phyloP scores from a whole-genome alignment of 2,113 vertebrate genomes.

The Todiramphus chloris region DNA sequence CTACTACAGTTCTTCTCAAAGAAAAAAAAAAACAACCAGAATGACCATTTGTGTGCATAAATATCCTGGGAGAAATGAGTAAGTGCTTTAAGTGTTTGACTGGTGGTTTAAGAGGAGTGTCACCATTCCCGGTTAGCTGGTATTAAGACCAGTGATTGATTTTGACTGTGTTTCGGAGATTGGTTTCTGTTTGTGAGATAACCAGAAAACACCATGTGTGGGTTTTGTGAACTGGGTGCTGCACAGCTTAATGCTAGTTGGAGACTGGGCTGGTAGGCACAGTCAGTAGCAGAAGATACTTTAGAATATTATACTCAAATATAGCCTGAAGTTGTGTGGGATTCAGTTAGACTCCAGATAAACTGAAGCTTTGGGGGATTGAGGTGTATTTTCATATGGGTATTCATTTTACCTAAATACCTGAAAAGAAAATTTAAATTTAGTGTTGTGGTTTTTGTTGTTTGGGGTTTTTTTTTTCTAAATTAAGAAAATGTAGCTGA shows the following conservation, averaged over 20 bases:
- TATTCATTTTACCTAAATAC: not conserved
- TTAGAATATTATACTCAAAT: not conserved
- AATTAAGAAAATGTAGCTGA: not conserved
- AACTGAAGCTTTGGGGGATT: not conserved
- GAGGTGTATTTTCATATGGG: not conserved
- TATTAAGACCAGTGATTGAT: not conserved
- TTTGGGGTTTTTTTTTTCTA: not conserved
- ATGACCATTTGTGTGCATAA: not conserved
- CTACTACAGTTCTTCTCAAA: not conserved
- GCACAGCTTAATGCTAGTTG: not conserved
- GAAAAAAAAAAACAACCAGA: fast-evolving
- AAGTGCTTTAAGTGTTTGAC: not conserved
- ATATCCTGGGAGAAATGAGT: not conserved
- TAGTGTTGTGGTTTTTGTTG: not conserved
- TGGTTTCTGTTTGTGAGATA: not conserved
- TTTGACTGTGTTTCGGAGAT: not conserved
- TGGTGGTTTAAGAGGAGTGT: not conserved
- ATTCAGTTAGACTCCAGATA: not conserved
- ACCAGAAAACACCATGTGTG: not conserved
- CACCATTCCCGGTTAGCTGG: not conserved
- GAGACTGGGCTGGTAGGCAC: too few relatives aligned
- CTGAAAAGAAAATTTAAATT: not conserved
- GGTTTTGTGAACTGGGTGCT: not conserved
- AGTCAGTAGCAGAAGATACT: not conserved
- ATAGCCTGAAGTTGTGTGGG: not conserved